Evolutionary conservation across 2,113 vertebrate genomes (phyloP), one percentile per base, ranked within the genome.

Genomic region (Anthoscopus minutus): DNA sequence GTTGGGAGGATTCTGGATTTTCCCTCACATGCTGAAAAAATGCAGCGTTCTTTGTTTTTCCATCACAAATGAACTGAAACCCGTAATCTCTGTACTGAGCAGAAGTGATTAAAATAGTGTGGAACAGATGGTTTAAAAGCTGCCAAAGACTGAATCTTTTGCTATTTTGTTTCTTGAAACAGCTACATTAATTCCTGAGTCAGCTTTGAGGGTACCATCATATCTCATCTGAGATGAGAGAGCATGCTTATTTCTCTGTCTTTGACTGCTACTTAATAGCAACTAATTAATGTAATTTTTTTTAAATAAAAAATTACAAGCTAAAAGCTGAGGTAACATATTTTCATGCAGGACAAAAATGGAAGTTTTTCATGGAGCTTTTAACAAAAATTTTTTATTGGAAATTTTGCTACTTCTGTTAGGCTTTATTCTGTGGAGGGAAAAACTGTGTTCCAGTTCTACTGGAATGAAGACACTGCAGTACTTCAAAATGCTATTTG

Each of bases 71-170:
- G 80, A 96, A 90, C 88, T 92, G 90, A 96, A 93, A 88, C 76
- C 40, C 10, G 2, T 90, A 86, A 92, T 95, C 92, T 92, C 65
- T 81, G 57, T 65, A 60, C 81, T 86, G 80, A 94, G 77, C 88
- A 88, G 90, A 94, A 94, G 72, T 81, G 90, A 91, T 92, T 86
- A 96, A 96, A 95, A 90, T 91, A 94, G 94, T 73, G 87, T 85
- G 67, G 78, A 94, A 58, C 93, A 97, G 93, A 96, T 95, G 96
- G 92, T 88, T 97, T 94, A 86, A 93, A 90, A 93, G 69, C 93
- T 95, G 92, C 82, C 80, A 81, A 90, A 95, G 83, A 90, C 15
- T 81, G 82, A 86, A 64, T 96, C 80, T 92, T 88, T 53, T 93
- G 86, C 90, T 92, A 45, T 93, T 93, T 96, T 90, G 80, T 88